Base-by-base conservation (phyloP, 2,888 invertebrate genomes). In the Tenthredo notha region DNA sequence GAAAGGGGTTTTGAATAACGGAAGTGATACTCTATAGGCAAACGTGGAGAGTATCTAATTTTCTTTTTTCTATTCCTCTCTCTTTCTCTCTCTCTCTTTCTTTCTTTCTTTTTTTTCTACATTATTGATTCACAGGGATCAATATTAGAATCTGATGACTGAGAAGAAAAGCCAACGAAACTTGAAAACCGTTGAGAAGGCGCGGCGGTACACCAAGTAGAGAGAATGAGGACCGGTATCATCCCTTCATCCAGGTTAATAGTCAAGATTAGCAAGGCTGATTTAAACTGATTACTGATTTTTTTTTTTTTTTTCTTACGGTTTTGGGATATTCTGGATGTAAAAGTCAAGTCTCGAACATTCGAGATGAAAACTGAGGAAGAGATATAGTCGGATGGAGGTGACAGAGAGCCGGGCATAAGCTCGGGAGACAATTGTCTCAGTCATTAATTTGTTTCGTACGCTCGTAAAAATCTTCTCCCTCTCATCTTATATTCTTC, bases 371-470 rank as follows among this genome's bases (percentile, higher is more conserved):
- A 18, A 25, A 10, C 54, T 29, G 7, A 47, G 54, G 33, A 50
- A 29, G 25, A 2, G 18, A 47, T 21, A 33, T 12, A n/a, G n/a
- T 25, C 37, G 77, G 29, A 29, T 47, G 50, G 54, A 33, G 47
- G 47, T 50, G 84, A 74, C 29, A 29, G 12, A 40, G 80, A 67
- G 54, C 85, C 78, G 70, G 70, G 72, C 54, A 25, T 78, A 85
- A 85, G 65, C 72, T 58, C 29, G 43, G 50, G 78, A 67, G 85
- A 85, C 85, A 80, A 85, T 80, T 80, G 85, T 85, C 85, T 78
- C 65, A 80, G 85, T 85, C 85, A 78, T 85, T 85, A 85, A 85
- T 85, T 85, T 85, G 85, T 82, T 85, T 82, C 72, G 78, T 85
- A 78, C 54, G 85, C 85, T 85, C 85, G 80, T 85, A 85, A 85